Conservation (phyloP, 2,888 invertebrate species). For the Perizoma affinitatum region DNA sequence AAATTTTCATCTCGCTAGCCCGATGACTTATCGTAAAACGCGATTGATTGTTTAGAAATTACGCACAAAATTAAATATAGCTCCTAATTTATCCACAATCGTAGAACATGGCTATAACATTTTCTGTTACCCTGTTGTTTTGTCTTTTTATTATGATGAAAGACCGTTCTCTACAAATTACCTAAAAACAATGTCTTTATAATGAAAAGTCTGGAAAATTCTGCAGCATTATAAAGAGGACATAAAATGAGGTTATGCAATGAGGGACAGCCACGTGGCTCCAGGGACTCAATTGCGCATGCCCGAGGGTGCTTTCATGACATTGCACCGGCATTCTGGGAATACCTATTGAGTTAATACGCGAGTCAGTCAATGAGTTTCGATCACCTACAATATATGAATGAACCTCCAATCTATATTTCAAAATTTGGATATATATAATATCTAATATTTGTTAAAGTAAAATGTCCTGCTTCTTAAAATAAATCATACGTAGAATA, state of each 20-base stretch:
- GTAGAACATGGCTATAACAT: too few species aligned
- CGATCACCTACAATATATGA: neutral
- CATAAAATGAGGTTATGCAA: conserved; percentile 71
- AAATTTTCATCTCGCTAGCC: too few species aligned
- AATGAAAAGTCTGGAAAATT: conserved; percentile 2
- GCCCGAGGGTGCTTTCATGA: conserved; percentile 54
- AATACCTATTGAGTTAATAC: conserved; percentile 15
- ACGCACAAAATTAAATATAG: too few species aligned
- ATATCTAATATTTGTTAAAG: too few species aligned
- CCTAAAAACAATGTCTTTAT: neutral
- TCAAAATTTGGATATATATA: neutral
- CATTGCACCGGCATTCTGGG: conserved; percentile 46
- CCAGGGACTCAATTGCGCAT: conserved; percentile 60
- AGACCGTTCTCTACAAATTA: neutral
- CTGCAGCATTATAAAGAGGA: conserved; percentile 21
- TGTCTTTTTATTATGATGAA: too few species aligned
- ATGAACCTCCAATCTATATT: neutral
- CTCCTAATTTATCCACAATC: too few species aligned
- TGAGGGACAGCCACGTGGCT: conserved; percentile 75
- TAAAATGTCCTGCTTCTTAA: too few species aligned
- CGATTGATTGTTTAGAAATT: too few species aligned
- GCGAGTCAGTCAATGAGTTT: conserved; percentile 18
- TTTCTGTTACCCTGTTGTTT: too few species aligned
- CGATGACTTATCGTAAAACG: too few species aligned
- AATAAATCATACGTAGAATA: too few species aligned